Evolutionary conservation across 2,797 vertebrate genomes (phyloP).

Genomic region (Sebastes alutus): DNA sequence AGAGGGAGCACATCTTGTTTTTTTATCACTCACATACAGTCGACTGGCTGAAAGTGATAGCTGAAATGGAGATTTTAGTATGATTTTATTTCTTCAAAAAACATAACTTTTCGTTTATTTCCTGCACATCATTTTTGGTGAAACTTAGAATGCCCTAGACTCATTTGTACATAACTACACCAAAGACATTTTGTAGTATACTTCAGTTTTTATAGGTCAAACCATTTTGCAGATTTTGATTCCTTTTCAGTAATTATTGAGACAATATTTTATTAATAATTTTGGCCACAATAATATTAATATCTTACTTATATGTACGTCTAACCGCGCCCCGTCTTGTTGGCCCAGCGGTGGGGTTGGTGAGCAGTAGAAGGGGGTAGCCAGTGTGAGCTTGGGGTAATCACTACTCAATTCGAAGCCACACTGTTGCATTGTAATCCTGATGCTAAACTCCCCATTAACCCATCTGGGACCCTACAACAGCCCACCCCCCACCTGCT

Average conservation of each 20-base stretch:
- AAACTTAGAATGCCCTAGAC: not conserved
- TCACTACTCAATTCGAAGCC: constrained; percentile 89
- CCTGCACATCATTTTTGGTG: not conserved
- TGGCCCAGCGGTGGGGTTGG: constrained; percentile 10
- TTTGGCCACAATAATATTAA: not conserved
- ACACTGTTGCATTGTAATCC: constrained; percentile 97
- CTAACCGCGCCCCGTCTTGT: not conserved
- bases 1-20: not conserved
- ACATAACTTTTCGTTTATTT: too few relatives aligned
- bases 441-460: constrained; percentile 95
- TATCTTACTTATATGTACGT: not conserved
- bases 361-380: constrained; percentile 24
- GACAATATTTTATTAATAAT: not conserved
- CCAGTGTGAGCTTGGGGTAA: constrained; percentile 82
- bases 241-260: not conserved
- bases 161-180: not conserved
- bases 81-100: not conserved
- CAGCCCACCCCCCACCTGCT: constrained; percentile 38
- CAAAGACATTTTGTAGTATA: not conserved
- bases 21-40: not conserved
- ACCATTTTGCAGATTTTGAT: not conserved
- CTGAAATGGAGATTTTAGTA: not conserved
- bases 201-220: not conserved
- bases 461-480: constrained; percentile 92
- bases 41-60: not conserved